Evolutionary conservation across 1,140 invertebrate genomes (phyloP).

Genomic region (Drosophila equinoxialis): DNA sequence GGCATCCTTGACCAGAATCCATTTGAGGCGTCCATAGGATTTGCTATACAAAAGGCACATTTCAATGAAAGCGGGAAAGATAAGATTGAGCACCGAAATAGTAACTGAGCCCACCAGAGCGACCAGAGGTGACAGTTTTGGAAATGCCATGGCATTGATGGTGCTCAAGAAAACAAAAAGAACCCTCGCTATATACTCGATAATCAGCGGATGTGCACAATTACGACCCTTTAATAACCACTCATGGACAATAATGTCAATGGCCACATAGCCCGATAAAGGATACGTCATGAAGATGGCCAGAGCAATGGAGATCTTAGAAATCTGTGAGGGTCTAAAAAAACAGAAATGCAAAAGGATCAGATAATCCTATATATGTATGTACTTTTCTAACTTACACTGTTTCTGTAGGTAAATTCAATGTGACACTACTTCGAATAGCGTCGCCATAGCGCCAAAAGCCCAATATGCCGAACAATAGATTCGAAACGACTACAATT

Average conservation of each 20-base stretch:
- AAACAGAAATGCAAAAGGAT: not conserved
- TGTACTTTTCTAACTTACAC: constrained; percentile 25
- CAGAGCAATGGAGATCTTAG: not conserved
- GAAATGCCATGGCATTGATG: constrained; percentile 35
- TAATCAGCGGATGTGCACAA: not conserved
- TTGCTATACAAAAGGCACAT: constrained; percentile 32
- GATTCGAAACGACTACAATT: constrained; percentile 18
- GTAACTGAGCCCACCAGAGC: constrained; percentile 42
- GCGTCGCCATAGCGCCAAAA: constrained; percentile 47
- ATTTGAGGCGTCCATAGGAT: constrained; percentile 21
- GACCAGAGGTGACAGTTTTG: constrained; percentile 43
- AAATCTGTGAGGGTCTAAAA: constrained; percentile 15
- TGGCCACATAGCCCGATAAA: constrained; percentile 45
- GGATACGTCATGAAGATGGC: constrained; percentile 46
- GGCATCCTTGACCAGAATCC: constrained; percentile 49
- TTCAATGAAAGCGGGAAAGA: constrained; percentile 49
- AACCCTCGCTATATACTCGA: constrained; percentile 30
- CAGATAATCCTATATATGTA: not conserved
- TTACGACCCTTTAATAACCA: constrained; percentile 10
- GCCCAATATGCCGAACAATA: constrained; percentile 42
- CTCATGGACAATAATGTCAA: constrained; percentile 49
- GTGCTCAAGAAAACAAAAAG: constrained; percentile 33
- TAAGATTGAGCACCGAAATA: constrained; percentile 51
- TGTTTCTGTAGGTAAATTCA: constrained; percentile 42
- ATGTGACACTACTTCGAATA: constrained; percentile 7